A percentile compares a stretch with the other conserved stretches of the same genome.
Conservation (phyloP, 1,140 invertebrate genomes). For the Drosophila azteca region DNA sequence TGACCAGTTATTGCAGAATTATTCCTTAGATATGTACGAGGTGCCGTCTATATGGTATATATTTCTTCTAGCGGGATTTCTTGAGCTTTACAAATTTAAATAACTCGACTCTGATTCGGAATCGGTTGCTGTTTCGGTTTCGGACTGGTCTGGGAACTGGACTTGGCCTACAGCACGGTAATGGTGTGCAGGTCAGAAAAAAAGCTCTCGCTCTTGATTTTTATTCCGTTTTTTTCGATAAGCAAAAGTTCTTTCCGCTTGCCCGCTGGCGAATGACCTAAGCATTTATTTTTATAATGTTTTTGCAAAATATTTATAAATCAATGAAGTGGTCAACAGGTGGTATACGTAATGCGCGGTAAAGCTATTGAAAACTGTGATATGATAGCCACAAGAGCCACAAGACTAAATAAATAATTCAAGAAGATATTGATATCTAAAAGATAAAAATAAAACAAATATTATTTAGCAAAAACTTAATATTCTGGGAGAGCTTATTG, state of each 20-base stretch:
- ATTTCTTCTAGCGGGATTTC: slow-evolving; percentile 34
- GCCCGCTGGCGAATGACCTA: slow-evolving; percentile 29
- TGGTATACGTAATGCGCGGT: slow-evolving; percentile 29
- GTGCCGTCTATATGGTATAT: not conserved
- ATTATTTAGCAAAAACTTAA: not conserved
- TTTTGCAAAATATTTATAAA: slow-evolving; percentile 18
- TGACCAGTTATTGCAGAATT: slow-evolving; percentile 53
- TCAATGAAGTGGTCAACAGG: slow-evolving; percentile 2
- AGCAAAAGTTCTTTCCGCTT: not conserved
- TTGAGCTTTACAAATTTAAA: slow-evolving; percentile 49
- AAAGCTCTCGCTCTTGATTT: slow-evolving; percentile 17
- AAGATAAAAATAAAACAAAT: not conserved
- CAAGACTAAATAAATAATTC: not conserved
- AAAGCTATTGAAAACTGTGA: not conserved
- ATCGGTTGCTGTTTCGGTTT: not conserved
- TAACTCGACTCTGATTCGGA: slow-evolving; percentile 24
- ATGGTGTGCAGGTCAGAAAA: slow-evolving; percentile 26
- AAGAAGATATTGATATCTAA: not conserved
- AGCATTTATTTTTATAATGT: slow-evolving; percentile 54
- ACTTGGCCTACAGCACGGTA: no score
- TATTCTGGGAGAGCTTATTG: no score
- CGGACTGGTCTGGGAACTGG: no score
- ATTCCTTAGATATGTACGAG: slow-evolving; percentile 21
- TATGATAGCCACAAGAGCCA: not conserved
- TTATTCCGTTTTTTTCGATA: slow-evolving; percentile 33